phyloP scores from a whole-genome alignment of 2,113 vertebrate species.

The Bungarus multicinctus region DNA sequence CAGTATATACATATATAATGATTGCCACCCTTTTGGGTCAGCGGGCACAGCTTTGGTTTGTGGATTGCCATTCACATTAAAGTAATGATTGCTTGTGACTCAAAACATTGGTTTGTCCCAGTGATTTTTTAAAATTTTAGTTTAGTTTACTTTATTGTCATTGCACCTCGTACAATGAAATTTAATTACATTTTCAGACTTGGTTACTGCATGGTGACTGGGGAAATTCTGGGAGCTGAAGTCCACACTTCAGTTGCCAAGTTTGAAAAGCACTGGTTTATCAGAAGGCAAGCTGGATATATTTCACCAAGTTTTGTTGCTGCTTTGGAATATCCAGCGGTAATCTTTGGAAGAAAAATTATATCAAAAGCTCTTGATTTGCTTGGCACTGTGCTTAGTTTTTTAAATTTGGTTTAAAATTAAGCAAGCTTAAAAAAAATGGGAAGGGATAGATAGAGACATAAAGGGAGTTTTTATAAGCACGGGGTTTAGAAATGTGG shows the following conservation, averaged over 20 bases:
- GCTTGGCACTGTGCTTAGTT: background rate
- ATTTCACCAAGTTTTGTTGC: background rate
- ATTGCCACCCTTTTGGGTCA: background rate
- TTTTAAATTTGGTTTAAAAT: background rate
- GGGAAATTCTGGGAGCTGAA: background rate
- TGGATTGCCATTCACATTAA: background rate
- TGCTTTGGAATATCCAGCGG: background rate
- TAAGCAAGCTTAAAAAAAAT: background rate
- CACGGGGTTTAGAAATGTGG: background rate
- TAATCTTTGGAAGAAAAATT: background rate
- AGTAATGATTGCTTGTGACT: background rate
- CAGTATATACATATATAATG: background rate
- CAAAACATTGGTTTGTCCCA: background rate
- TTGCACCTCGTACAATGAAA: too few species aligned
- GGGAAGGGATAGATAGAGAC: background rate
- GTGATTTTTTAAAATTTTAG: background rate
- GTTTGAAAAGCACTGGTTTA: background rate
- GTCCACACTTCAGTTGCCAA: background rate
- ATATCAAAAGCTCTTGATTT: background rate
- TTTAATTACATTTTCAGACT: too few species aligned
- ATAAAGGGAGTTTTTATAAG: background rate
- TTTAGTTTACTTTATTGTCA: too few species aligned
- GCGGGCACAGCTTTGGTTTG: background rate
- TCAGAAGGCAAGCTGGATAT: background rate
- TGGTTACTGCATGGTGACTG: background rate